phyloP scores from a whole-genome alignment of 2,888 invertebrate genomes.

The Sepioteuthis lessoniana region DNA sequence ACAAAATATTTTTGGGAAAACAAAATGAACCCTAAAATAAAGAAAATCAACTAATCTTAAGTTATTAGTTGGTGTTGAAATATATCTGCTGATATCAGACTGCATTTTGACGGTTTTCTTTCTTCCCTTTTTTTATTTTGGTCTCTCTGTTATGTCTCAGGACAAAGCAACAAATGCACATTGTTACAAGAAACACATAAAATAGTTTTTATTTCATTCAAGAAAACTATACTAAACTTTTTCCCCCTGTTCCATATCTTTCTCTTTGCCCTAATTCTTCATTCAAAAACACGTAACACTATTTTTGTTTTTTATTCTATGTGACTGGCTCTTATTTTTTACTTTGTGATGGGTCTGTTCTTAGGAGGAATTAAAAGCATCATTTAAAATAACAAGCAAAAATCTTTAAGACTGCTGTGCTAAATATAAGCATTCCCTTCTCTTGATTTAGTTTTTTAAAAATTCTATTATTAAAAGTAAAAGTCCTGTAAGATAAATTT shows the following conservation, averaged over 20 bases:
- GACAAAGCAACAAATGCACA: neutral
- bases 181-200: neutral
- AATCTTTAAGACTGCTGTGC: neutral
- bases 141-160: neutral
- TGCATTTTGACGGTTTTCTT: neutral
- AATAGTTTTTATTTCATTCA: neutral
- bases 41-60: neutral
- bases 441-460: neutral
- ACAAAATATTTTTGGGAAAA: neutral
- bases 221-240: neutral
- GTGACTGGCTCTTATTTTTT: neutral
- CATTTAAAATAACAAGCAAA: neutral
- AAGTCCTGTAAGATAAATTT: neutral
- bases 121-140: neutral
- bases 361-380: neutral
- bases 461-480: neutral
- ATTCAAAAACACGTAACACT: neutral
- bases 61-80: constrained; percentile 1
- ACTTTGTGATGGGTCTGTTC: constrained; percentile 2
- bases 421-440: neutral
- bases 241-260: too few species aligned
- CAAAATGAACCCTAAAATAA: neutral
- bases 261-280: neutral
- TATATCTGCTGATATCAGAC: constrained; percentile 45
- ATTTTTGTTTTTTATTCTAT: neutral